These are phyloP conservation scores for Ostrea edulis DNA, from an alignment of 1,140 invertebrate species.

Conservation along the genomic window DNA sequence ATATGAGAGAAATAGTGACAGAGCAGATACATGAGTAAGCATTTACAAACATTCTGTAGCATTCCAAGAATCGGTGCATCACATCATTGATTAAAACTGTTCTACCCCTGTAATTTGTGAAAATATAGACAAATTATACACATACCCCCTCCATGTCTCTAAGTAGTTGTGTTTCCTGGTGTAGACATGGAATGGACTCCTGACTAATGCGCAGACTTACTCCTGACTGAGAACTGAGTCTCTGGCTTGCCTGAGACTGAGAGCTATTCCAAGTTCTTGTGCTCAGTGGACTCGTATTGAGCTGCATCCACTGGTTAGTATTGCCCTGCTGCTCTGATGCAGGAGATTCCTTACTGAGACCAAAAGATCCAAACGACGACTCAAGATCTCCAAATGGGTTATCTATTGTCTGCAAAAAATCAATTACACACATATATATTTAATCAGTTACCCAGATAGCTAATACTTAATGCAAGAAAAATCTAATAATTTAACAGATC, in stretches of 20 bases:
- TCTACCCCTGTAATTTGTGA: too few species aligned
- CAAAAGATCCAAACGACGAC: constrained; percentile 60
- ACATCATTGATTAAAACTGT: too few species aligned
- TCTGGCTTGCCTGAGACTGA: constrained; percentile 8
- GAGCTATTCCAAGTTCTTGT: background rate
- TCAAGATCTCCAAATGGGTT: constrained; percentile 51
- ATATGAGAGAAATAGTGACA: too few species aligned
- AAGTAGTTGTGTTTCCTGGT: background rate
- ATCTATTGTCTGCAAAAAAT: background rate
- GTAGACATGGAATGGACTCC: background rate
- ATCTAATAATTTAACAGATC: background rate
- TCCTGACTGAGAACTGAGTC: constrained; percentile 28
- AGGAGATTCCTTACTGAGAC: background rate
- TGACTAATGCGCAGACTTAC: background rate
- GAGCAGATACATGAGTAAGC: too few species aligned
- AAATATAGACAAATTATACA: background rate
- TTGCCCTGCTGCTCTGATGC: background rate
- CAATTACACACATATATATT: background rate
- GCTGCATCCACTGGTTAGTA: constrained; percentile 38
- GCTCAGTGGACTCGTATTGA: constrained; percentile 43
- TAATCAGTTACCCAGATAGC: background rate
- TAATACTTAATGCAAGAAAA: background rate
- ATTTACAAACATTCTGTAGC: background rate
- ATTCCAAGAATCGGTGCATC: background rate
- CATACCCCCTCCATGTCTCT: constrained; percentile 19